These are phyloP conservation scores for Corythaeola cristata DNA, from an alignment of 2,113 vertebrate species.

Conservation along the genomic window DNA sequence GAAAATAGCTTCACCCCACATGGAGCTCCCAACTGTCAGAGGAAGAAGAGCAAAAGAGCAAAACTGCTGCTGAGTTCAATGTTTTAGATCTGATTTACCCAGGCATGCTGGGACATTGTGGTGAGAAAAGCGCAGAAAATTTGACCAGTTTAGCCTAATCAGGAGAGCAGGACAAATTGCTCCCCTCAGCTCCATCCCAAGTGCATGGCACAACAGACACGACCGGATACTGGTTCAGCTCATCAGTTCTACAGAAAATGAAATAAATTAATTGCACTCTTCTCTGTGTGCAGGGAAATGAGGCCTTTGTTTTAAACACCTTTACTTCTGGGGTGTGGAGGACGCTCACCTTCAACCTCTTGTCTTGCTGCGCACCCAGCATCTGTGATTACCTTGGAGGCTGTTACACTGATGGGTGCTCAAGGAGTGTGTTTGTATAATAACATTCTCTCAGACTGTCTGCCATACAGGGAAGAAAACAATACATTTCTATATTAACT, in stretches of 20 bases:
- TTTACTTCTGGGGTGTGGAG: neutral
- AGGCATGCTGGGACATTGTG: accelerated
- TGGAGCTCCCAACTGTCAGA: neutral
- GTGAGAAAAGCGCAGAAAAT: neutral
- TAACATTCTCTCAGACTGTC: neutral
- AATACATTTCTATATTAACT: constrained; percentile 19
- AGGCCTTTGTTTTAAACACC: neutral
- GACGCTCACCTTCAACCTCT: neutral
- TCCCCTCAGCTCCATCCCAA: neutral
- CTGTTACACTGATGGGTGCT: neutral
- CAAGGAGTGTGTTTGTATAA: neutral
- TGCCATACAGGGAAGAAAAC: neutral
- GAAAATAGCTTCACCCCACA: neutral
- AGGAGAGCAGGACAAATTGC: neutral
- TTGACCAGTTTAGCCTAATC: neutral
- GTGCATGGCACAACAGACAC: neutral
- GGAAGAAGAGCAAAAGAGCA: neutral
- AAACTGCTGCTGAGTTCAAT: neutral
- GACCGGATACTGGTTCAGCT: neutral
- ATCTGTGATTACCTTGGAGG: neutral
- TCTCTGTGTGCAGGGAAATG: neutral
- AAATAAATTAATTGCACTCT: neutral
- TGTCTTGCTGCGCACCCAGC: neutral
- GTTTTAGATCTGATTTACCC: neutral
- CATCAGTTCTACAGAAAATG: neutral